Conservation (phyloP, 2,888 invertebrate genomes). For the Archips crataeganus region DNA sequence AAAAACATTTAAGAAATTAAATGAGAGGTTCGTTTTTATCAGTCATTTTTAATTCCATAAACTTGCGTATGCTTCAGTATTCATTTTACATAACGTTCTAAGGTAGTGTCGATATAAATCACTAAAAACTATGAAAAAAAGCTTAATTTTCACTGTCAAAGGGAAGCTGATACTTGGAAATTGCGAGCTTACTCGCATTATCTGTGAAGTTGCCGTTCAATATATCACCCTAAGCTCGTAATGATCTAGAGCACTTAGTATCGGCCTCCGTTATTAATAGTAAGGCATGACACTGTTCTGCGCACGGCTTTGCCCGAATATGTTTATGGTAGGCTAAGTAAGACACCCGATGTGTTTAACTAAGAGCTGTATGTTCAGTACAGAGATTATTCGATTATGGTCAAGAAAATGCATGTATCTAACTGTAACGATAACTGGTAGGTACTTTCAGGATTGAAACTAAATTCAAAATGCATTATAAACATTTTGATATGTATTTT, state of each 20-base stretch:
- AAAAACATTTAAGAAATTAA: background rate
- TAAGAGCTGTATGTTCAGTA: background rate
- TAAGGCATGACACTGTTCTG: conserved; percentile 49
- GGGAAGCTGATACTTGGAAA: conserved; percentile 57
- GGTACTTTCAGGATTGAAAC: no score
- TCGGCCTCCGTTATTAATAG: conserved; percentile 60
- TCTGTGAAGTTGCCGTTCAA: conserved; percentile 63
- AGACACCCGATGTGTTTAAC: background rate
- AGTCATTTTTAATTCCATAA: background rate
- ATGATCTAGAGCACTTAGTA: conserved; percentile 67
- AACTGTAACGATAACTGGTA: no score
- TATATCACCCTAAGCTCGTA: conserved; percentile 68
- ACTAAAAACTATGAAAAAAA: conserved; percentile 6
- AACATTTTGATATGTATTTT: no score
- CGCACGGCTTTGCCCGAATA: conserved; percentile 11
- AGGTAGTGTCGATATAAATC: background rate
- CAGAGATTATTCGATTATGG: background rate
- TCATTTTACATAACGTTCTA: background rate
- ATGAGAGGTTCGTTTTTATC: background rate
- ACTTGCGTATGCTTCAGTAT: background rate
- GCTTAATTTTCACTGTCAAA: conserved; percentile 2
- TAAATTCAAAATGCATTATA: no score
- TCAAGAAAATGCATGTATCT: no score
- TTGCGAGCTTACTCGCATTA: conserved; percentile 58
- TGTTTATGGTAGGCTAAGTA: conserved; percentile 6